Conservation (phyloP, 2,113 vertebrate species). For the Egretta garzetta region DNA sequence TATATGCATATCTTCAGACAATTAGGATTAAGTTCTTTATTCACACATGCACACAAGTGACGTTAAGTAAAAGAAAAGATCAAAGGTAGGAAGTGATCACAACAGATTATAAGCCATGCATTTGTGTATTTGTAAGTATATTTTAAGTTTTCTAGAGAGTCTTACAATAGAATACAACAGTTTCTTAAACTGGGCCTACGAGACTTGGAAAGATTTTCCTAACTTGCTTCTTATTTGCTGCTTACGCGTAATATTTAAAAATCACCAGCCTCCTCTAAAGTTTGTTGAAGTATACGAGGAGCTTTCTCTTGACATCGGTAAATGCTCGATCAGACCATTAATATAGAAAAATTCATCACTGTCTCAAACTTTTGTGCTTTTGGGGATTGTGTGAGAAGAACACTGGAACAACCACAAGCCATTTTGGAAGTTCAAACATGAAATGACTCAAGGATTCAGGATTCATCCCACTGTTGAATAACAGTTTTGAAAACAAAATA, state of each 20-base stretch:
- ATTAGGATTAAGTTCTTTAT: slow-evolving; percentile 39
- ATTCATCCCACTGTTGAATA: slow-evolving; percentile 34
- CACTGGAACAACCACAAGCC: slow-evolving; percentile 46
- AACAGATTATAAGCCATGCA: background rate
- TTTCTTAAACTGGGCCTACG: background rate
- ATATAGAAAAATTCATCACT: background rate
- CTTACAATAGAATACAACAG: background rate
- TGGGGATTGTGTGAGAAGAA: slow-evolving; percentile 38
- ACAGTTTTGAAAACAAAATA: slow-evolving; percentile 53
- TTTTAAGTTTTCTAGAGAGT: background rate
- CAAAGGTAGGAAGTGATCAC: slow-evolving; percentile 13
- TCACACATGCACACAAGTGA: slow-evolving; percentile 33
- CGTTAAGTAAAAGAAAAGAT: slow-evolving; percentile 12
- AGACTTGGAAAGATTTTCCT: background rate
- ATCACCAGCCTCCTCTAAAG: background rate
- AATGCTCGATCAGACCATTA: background rate
- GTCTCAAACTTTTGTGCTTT: background rate
- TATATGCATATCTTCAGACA: background rate
- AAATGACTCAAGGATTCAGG: slow-evolving; percentile 52
- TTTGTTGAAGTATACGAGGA: background rate
- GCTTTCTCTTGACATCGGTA: background rate
- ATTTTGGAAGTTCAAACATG: slow-evolving; percentile 7
- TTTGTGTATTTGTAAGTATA: background rate
- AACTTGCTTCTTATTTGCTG: background rate
- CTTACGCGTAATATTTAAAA: background rate